Evolutionary conservation across 2,888 invertebrate genomes (phyloP), one percentile per base, ranked within the genome.

Genomic region (Platerodrilus igneus): DNA sequence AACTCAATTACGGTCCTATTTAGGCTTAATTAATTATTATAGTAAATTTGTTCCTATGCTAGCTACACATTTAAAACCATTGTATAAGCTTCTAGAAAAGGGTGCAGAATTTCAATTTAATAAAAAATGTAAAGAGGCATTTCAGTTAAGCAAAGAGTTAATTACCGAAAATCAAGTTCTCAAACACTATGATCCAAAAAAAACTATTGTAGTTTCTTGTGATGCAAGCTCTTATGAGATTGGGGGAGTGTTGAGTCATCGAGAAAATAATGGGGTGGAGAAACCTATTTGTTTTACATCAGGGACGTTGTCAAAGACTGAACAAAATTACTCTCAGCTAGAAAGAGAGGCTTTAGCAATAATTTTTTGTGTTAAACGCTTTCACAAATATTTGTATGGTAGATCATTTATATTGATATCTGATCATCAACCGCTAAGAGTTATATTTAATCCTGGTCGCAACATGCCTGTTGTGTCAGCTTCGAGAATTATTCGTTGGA

Each of bases 301-400:
- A 0, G 35, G 56, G 38, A 52, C 58, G 2, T 41, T 62, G 15
- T 50, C 51, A 1, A 42, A 41, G 21, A 52, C 59, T 4, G 63
- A 65, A 45, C 52, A 57, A 34, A 60, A 56, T 27, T 62, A 63
- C 43, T 55, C 58, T 2, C 55, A 56, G 2, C 52, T 63, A 28
- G 3, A 28, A 15, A 3, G 48, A 22, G 62, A 63, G 42, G 58
- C 58, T 1, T 46, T 63, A 25, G 57, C 60, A 4, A 60, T 63
- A 37, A 57, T 52, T 37, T 63, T 55, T 53, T 57, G 52, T 6
- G 50, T 60, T 3, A 51, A 50, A 18, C 56, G 55, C 23, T 64
- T 61, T 46, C 54, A 60, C 42, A 59, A 63, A 36, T 65, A 62
- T 55, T 47, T 64, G 27, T 38, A 50, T 21, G 62, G 61, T 6